Percentiles rank a stretch among this genome's conserved stretches.
These are phyloP conservation scores for Pteronura brasiliensis DNA, from an alignment of 2,113 vertebrate genomes.

Conservation along the genomic window DNA sequence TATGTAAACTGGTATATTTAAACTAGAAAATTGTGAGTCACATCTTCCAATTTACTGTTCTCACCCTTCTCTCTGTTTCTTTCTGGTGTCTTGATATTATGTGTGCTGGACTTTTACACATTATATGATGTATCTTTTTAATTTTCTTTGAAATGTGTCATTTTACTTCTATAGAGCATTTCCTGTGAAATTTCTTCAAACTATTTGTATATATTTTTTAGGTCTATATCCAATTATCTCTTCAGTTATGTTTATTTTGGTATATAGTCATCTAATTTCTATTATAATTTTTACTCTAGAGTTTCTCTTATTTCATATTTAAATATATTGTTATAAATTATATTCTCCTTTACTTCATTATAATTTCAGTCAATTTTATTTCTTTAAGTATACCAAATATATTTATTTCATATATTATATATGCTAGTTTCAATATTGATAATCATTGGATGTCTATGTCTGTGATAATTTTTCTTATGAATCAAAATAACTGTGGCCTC, in stretches of 20 bases:
- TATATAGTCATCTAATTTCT: neutral
- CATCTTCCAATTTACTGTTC: neutral
- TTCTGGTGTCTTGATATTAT: neutral
- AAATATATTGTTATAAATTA: neutral
- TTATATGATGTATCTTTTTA: too few relatives aligned
- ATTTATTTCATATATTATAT: neutral
- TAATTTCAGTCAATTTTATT: neutral
- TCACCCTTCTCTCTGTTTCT: neutral
- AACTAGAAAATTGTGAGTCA: neutral
- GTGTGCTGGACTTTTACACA: too few relatives aligned
- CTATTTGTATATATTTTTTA: neutral
- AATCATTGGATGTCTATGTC: neutral
- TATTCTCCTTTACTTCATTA: neutral
- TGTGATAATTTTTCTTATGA: neutral
- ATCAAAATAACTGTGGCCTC: neutral
- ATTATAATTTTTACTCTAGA: neutral
- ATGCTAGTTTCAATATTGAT: neutral
- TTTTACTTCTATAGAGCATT: fast-evolving
- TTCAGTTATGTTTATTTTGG: neutral
- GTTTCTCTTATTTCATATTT: neutral
- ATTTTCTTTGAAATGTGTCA: neutral
- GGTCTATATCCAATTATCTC: neutral
- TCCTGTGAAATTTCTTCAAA: neutral
- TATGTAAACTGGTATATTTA: neutral
- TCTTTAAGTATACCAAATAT: neutral